phyloP scores from a whole-genome alignment of 2,888 invertebrate genomes.

The Copidosoma aretas region DNA sequence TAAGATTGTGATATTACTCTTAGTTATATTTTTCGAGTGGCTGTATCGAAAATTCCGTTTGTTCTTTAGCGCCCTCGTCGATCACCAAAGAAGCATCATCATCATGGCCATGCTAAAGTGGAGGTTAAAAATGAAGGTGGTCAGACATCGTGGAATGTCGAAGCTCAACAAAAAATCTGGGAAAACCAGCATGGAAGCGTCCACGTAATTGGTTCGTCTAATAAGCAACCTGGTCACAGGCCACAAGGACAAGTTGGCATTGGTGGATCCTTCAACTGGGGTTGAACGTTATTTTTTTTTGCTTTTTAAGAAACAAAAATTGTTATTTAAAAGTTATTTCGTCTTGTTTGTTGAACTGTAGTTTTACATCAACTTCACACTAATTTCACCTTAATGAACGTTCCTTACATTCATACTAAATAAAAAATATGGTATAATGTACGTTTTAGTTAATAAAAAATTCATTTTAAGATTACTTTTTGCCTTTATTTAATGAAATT shows the following conservation, averaged over 20 bases:
- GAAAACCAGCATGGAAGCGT: slow-evolving; percentile 28
- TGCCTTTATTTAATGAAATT: too few species aligned
- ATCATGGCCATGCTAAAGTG: not conserved
- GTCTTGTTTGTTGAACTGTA: too few species aligned
- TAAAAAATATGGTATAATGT: too few species aligned
- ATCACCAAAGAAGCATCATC: slow-evolving; percentile 13
- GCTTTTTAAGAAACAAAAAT: too few species aligned
- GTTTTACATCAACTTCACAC: too few species aligned
- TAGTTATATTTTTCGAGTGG: too few species aligned
- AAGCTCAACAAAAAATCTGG: slow-evolving; percentile 20
- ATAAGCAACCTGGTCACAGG: slow-evolving; percentile 19
- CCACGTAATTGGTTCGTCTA: slow-evolving; percentile 21
- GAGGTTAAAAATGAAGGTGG: slow-evolving; percentile 24
- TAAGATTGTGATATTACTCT: not conserved
- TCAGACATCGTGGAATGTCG: slow-evolving; percentile 14
- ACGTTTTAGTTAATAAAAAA: too few species aligned
- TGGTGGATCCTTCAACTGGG: slow-evolving; percentile 22
- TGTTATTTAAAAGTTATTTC: too few species aligned
- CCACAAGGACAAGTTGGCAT: slow-evolving; percentile 24
- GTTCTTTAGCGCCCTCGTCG: not conserved
- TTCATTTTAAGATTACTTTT: too few species aligned
- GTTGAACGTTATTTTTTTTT: not conserved
- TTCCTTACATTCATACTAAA: too few species aligned
- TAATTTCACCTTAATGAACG: too few species aligned
- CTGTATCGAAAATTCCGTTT: too few species aligned